Evolutionary conservation across 2,888 invertebrate genomes (phyloP).

Genomic region (Craniophora ligustri): DNA sequence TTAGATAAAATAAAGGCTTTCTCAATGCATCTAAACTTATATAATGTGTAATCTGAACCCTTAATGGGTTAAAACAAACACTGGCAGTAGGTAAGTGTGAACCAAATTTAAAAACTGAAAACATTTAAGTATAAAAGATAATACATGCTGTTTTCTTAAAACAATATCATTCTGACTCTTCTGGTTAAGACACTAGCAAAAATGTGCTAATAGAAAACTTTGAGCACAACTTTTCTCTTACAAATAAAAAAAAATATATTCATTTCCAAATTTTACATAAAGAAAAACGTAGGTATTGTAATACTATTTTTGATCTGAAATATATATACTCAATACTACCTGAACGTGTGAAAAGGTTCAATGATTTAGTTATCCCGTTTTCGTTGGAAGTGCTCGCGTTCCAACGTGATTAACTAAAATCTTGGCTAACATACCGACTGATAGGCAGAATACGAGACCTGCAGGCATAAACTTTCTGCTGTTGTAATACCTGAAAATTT

Average conservation of each 20-base stretch:
- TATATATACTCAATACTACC: neutral
- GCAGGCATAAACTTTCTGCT: conserved; percentile 98
- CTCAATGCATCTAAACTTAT: conserved; percentile 31
- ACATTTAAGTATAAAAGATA: neutral
- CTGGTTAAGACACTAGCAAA: too few species aligned
- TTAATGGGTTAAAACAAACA: conserved; percentile 5
- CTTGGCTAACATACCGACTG: conserved; percentile 89
- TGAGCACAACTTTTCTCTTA: too few species aligned
- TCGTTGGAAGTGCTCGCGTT: conserved; percentile 65
- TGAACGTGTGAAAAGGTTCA: conserved; percentile 24
- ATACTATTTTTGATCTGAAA: neutral
- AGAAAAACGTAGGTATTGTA: too few species aligned
- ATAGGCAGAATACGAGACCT: conserved; percentile 92
- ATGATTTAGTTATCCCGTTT: conserved; percentile 65
- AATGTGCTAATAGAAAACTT: too few species aligned
- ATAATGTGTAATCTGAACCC: neutral
- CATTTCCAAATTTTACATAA: too few species aligned
- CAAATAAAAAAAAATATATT: too few species aligned
- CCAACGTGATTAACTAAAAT: conserved; percentile 85
- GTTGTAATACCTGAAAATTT: conserved; percentile 90
- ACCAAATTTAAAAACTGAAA: neutral
- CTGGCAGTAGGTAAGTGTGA: neutral
- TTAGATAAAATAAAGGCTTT: conserved; percentile 25
- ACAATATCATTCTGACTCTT: neutral
- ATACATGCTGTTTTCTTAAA: conserved; percentile 1